Evolutionary conservation across 2,113 vertebrate species (phyloP), one percentile per base, ranked within the genome.

Genomic region (Atrichornis clamosus): DNA sequence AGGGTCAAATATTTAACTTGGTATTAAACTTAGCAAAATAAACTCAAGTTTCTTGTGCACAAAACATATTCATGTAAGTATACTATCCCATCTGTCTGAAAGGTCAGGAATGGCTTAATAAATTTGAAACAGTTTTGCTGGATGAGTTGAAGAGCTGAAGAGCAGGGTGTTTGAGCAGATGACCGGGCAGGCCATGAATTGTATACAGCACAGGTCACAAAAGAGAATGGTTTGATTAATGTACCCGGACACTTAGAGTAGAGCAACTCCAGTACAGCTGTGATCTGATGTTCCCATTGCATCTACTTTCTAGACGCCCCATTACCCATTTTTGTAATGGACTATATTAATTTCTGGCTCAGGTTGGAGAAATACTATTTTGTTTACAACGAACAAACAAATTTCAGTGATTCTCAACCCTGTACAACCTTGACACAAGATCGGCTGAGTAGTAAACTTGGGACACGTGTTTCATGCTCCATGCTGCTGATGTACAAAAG

Each of bases 1-100:
- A 72, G 58, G 77, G 62, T 94, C 44, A 95, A 95, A 95, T 87
- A 92, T 79, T 89, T 93, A 82, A 94, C 77, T 79, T 65, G 77
- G 64, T 87, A 63, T 81, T 92, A 74, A 87, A 92, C 55, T 80
- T 77, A 69, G 55, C 46, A 93, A 89, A 91, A 94, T 82, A 95
- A 95, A 93, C 39, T 13, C 80, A 30, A 30, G 27, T 67, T 78
- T 84, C 73, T 78, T 64, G 42, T 0, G 12, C 62, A 85, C 74
- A 84, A 84, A 92, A 53, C 3, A 3, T 37, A 37, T 49, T 76
- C 6, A 11, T 63, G 13, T 70, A 37, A 85, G 32, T 46, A n/a
- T n/a, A 55, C n/a, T 32, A 14, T 53, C 49, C 30, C 75, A 17
- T 73, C 53, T 60, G 26, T 37, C 75, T 67, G 63, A 80, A 70